These are phyloP conservation scores for Druon quercuslanigerum DNA, from an alignment of 1,140 invertebrate species.

Conservation along the genomic window DNA sequence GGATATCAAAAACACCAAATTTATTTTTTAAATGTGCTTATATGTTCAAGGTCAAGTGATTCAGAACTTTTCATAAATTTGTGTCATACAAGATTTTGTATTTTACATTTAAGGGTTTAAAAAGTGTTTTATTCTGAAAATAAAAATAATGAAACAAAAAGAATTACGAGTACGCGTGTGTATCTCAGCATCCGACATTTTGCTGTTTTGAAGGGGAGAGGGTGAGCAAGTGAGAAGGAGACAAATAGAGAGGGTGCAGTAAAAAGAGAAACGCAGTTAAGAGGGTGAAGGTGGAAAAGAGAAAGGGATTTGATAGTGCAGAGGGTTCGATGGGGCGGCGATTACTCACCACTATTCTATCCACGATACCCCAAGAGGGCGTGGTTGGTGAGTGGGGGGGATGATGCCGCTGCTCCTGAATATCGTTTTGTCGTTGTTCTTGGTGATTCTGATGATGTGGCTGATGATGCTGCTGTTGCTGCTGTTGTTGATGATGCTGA, in stretches of 20 bases:
- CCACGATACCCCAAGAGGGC: slow-evolving; percentile 65
- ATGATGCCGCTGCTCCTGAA: slow-evolving; percentile 44
- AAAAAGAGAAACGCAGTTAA: slow-evolving; percentile 6
- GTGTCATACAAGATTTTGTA: too few relatives aligned
- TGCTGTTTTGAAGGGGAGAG: slow-evolving; percentile 16
- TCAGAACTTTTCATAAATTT: too few relatives aligned
- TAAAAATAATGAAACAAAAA: too few relatives aligned
- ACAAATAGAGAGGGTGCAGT: too few relatives aligned
- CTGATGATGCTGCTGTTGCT: slow-evolving; percentile 30
- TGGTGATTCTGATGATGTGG: slow-evolving; percentile 42
- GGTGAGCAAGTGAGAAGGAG: neutral
- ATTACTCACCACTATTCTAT: slow-evolving; percentile 72
- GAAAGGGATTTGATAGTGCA: slow-evolving; percentile 47
- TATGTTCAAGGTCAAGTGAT: too few relatives aligned
- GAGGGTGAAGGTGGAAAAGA: neutral
- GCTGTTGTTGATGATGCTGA: slow-evolving; percentile 36
- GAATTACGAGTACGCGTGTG: too few relatives aligned
- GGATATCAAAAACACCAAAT: too few relatives aligned
- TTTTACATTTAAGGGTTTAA: too few relatives aligned
- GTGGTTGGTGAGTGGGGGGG: slow-evolving; percentile 65
- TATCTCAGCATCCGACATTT: slow-evolving; percentile 1
- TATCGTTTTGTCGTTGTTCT: slow-evolving; percentile 42
- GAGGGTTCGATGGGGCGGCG: slow-evolving; percentile 47
- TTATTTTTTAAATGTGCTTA: too few relatives aligned
- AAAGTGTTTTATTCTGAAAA: too few relatives aligned